Conservation (phyloP, 2,797 vertebrate genomes). For the Argya squamiceps region DNA sequence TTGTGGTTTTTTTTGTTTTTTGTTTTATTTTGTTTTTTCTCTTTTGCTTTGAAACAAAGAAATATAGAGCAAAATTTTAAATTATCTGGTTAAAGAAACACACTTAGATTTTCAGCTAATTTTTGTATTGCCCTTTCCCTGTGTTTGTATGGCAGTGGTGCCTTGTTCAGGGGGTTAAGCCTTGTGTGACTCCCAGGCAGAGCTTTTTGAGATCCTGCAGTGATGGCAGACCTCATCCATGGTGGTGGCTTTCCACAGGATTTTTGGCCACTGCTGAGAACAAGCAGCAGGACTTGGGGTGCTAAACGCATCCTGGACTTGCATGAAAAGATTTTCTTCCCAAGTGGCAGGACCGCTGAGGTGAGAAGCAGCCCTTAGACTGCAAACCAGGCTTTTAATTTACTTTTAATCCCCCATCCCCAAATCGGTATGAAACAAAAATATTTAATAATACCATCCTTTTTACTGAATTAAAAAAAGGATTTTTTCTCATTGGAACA, state of each 20-base stretch:
- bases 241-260: neutral
- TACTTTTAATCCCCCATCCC: neutral
- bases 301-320: neutral
- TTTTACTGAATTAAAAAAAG: neutral
- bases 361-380: neutral
- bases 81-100: neutral
- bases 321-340: neutral
- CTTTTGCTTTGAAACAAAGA: neutral
- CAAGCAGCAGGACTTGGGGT: neutral
- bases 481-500: neutral
- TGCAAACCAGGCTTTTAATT: neutral
- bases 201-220: neutral
- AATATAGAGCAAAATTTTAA: neutral
- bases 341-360: neutral
- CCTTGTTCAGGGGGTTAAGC: neutral
- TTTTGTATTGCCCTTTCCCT: neutral
- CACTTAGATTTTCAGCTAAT: neutral
- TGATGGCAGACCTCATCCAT: accelerated
- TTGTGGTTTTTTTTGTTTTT: neutral
- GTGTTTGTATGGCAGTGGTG: accelerated
- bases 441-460: neutral
- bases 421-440: neutral
- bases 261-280: neutral
- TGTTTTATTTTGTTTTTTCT: accelerated
- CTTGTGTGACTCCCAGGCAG: neutral